phyloP scores from a whole-genome alignment of 2,888 invertebrate genomes.

The Leucozona laternaria region DNA sequence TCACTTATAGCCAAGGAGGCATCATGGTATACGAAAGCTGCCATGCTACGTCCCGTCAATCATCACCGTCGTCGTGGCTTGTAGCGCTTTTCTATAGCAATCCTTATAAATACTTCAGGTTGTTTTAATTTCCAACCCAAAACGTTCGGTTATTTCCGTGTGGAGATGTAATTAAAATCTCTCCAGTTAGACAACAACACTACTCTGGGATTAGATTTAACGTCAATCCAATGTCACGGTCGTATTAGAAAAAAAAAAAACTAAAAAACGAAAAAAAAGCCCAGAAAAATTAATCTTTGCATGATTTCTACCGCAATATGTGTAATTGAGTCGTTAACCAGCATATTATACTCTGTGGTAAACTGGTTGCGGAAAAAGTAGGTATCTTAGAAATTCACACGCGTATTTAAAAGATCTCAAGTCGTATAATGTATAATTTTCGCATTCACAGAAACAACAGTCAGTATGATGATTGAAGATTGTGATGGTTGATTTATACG shows the following conservation, averaged over 20 bases:
- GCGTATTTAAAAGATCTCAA: slow-evolving; percentile 30
- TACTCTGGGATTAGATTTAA: slow-evolving; percentile 45
- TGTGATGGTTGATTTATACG: slow-evolving; percentile 7
- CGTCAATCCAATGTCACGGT: slow-evolving; percentile 64
- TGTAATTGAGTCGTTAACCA: slow-evolving; percentile 67
- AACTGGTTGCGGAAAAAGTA: slow-evolving; percentile 12
- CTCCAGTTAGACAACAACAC: slow-evolving; percentile 43
- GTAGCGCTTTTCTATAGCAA: no score
- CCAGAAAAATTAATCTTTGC: neutral
- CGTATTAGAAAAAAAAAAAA: neutral
- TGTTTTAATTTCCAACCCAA: slow-evolving; percentile 5
- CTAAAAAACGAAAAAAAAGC: neutral
- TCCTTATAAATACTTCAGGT: no score
- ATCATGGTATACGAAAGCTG: no score
- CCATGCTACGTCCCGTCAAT: no score
- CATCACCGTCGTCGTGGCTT: no score
- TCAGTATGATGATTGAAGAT: no score
- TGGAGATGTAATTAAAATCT: slow-evolving; percentile 38
- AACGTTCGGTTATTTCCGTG: slow-evolving; percentile 56
- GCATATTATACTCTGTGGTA: slow-evolving; percentile 12
- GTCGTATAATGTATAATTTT: slow-evolving; percentile 38
- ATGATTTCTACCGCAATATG: slow-evolving; percentile 55
- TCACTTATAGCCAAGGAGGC: neutral
- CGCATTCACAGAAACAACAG: slow-evolving; percentile 37
- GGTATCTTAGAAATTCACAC: slow-evolving; percentile 57